Evolutionary conservation across 2,888 invertebrate genomes (phyloP), one percentile per base, ranked within the genome.

Genomic region (Rhingia rostrata): DNA sequence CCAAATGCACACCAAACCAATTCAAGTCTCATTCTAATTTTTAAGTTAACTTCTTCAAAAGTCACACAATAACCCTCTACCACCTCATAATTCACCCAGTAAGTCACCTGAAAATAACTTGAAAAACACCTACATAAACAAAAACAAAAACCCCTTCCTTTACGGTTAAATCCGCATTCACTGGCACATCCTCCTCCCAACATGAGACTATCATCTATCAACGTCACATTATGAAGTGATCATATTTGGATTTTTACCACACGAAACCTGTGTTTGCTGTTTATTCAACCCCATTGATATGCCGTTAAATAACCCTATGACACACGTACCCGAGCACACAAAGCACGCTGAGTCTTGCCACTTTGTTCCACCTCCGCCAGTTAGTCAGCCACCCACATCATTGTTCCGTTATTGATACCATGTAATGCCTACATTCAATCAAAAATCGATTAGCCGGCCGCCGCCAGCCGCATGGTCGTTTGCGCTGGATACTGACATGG

Each of bases 161-260:
- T 12, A 14, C 3, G 41, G 56, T 12, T 53, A 74, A 64, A 75
- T 56, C 79, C 49, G 30, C 47, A 22, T 22, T 22, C 22, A 6
- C 47, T 12, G 9, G 7, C 41, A 41, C 63, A 64, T 69, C 54
- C 80, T 58, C 61, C 45, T 32, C 41, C 22, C 22, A 22, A 22
- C 22, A 43, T 35, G 74, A 51, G 74, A 60, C 80, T 66, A 88
- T 90, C 91, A 90, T 90, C 90, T 89, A 90, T 90, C 90, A 90
- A 91, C 89, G 90, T 91, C 90, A 91, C 89, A 91, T 90, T 90
- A 91, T 90, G 91, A 90, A 90, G 91, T 90, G 91, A 91, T 90
- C 91, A 91, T 90, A 91, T 91, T 90, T 89, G 90, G 90, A 90
- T 90, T 90, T 90, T 89, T 90, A 89, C 89, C 88, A 87, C 88